These are phyloP conservation scores for Delphinapterus leucas DNA, from an alignment of 2,113 vertebrate genomes.

Conservation along the genomic window DNA sequence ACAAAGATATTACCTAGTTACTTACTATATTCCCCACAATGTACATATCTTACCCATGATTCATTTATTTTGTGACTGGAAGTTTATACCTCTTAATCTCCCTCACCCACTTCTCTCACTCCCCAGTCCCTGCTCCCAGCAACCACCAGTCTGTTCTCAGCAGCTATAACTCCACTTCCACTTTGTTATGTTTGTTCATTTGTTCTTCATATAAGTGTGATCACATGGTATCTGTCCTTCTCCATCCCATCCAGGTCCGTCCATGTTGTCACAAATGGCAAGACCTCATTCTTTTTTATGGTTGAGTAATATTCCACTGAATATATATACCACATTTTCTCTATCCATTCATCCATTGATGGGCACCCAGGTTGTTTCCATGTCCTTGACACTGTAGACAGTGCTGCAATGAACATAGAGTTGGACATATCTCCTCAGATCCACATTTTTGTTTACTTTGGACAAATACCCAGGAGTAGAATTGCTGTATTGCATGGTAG, in stretches of 20 bases:
- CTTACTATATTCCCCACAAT: background rate
- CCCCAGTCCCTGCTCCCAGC: background rate
- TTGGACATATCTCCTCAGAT: background rate
- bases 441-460: background rate
- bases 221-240: background rate
- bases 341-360: background rate
- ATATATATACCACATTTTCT: too few relatives aligned
- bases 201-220: background rate
- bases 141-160: background rate
- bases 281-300: background rate
- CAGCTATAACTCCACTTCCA: background rate
- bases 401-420: too few relatives aligned
- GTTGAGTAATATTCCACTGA: background rate
- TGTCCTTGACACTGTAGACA: background rate
- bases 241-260: background rate
- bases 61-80: background rate
- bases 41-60: background rate
- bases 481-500: background rate
- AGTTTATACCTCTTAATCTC: background rate
- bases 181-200: background rate
- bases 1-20: background rate
- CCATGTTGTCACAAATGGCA: background rate
- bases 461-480: background rate
- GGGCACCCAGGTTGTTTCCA: background rate
- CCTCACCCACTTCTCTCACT: background rate